phyloP scores from a whole-genome alignment of 1,140 invertebrate genomes.

The Brachionus paranguensis region DNA sequence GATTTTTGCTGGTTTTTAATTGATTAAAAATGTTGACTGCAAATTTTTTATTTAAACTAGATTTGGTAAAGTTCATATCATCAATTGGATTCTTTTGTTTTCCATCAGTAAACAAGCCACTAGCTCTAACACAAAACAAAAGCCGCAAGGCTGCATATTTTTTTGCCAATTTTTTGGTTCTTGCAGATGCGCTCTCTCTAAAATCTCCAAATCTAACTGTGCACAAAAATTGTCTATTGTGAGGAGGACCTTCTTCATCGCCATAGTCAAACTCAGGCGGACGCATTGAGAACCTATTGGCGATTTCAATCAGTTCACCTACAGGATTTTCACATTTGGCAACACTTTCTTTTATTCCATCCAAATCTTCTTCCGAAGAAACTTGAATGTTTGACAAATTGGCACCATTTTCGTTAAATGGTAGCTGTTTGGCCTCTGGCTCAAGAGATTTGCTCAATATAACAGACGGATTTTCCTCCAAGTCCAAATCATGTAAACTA shows the following conservation, averaged over 20 bases:
- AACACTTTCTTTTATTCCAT: neutral
- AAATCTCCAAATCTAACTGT: neutral
- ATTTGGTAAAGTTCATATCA: neutral
- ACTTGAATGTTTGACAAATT: constrained; percentile 3
- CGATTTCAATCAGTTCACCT: constrained; percentile 38
- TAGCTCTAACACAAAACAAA: neutral
- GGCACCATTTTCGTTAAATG: neutral
- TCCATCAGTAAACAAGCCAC: neutral
- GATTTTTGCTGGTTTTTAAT: neutral
- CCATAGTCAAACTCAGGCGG: constrained; percentile 31
- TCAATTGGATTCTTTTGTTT: neutral
- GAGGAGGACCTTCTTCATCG: constrained; percentile 28
- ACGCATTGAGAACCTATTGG: neutral
- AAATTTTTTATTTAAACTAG: neutral
- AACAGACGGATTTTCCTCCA: constrained; percentile 10
- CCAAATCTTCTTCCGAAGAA: neutral
- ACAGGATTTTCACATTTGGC: constrained; percentile 22
- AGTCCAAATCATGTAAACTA: neutral
- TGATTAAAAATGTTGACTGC: neutral
- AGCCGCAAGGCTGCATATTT: neutral
- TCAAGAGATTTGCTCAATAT: neutral
- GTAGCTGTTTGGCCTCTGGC: neutral
- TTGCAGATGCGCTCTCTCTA: neutral
- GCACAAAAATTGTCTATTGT: constrained; percentile 27
- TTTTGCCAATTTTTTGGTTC: constrained; percentile 37